Base-by-base conservation (phyloP, 2,797 vertebrate genomes). In the Triplophysa bombifrons region DNA sequence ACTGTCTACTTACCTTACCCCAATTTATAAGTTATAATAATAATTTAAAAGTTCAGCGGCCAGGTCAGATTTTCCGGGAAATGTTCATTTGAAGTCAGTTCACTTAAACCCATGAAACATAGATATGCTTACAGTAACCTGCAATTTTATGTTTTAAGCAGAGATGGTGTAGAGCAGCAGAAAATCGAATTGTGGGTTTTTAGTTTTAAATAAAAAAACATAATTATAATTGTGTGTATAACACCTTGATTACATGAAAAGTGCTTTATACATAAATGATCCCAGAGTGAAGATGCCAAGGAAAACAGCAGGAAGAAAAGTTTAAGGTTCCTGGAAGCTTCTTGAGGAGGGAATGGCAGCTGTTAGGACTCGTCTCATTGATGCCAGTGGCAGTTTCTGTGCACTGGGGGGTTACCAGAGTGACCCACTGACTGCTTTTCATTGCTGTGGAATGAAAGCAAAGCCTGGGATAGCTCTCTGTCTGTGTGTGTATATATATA, bases 301-400 rank as follows among this genome's bases (percentile, higher is more conserved):
- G 7, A 51, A 55, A 55, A 10, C 53, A 55, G 2, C 53, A 55
- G 17, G 7, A 55, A 55, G 53, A 55, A 55, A 20, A n/a, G 53
- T n/a, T 55, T 20, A 55, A 55, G 9, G 53, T 55, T 55, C 53
- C 53, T n/a, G 53, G 68, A 71, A 72, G 65, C 48, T 76, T 71
- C 41, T 51, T 74, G 73, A 80, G 53, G 48, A 80, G 72, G 72
- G 50, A 77, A 78, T 56, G 61, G 71, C 83, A 84, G 76, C 80
- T 80, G 74, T 80, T 82, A 73, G 72, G 53, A 63, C 67, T 72
- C 27, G 41, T 86, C 74, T 71, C 73, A 53, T 66, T 78, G 78
- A 74, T 38, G 65, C 73, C 73, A 17, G 22, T 80, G 64, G 51
- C 25, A 27, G 73, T 66, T 86, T 76, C 67, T 78, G 50, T 53